Evolutionary conservation across 2,113 vertebrate genomes (phyloP).

Genomic region (Hepsetus odoe): DNA sequence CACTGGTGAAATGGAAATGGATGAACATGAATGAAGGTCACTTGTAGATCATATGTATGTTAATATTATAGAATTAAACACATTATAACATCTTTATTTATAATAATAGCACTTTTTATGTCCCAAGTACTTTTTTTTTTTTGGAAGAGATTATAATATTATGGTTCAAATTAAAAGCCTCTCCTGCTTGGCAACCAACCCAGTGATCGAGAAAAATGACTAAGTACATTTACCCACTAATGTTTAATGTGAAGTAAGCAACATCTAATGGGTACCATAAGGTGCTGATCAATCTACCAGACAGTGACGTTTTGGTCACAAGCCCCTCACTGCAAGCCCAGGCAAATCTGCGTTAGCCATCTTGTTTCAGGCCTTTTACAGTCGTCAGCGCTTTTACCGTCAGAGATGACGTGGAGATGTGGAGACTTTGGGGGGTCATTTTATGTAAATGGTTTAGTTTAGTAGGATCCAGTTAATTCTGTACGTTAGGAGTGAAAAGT

Average conservation of each 20-base stretch:
- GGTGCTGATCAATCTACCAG: background rate
- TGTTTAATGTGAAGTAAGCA: background rate
- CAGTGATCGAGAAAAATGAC: too few species aligned
- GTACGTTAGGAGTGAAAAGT: background rate
- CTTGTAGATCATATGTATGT: too few species aligned
- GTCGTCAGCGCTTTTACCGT: conserved; percentile 1
- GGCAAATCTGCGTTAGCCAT: conserved; percentile 29
- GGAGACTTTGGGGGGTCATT: conserved; percentile 29
- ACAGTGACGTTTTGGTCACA: conserved; percentile 15
- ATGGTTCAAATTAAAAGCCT: too few species aligned
- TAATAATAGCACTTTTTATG: too few species aligned
- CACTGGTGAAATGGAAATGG: too few species aligned
- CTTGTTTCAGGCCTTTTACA: conserved; percentile 36
- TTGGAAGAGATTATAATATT: too few species aligned
- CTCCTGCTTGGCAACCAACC: too few species aligned
- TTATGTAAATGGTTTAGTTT: background rate
- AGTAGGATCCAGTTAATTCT: conserved; percentile 1
- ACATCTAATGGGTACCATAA: background rate
- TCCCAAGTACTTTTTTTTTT: too few species aligned
- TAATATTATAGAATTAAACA: too few species aligned
- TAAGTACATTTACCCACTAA: too few species aligned
- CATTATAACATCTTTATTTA: too few species aligned
- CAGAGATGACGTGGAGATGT: conserved; percentile 5
- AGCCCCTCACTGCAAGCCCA: conserved; percentile 1
- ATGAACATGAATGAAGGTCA: too few species aligned